Evolutionary conservation across 2,113 vertebrate genomes (phyloP), one percentile per base, ranked within the genome.

Genomic region (Corythaeola cristata): DNA sequence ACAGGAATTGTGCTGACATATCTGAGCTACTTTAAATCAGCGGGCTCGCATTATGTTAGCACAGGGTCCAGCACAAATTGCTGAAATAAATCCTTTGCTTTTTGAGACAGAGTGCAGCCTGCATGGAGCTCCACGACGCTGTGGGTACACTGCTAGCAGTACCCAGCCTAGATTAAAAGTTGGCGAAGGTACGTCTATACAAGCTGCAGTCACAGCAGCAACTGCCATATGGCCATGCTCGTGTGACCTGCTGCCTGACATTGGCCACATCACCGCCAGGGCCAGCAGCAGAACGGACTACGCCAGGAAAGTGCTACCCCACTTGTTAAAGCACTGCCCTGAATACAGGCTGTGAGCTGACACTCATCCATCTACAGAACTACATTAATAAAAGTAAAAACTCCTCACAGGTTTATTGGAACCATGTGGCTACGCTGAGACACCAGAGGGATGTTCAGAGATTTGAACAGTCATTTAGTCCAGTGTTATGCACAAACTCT

Each of bases 201-300:
- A 60, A 77, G 89, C 84, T 92, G 91, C 84, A 87, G 73, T 67
- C 69, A 45, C 68, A 92, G 84, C 83, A 94, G 85, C 58, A 35
- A 82, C 41, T 72, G 69, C 89, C 91, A 85, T 94, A 89, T 85
- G 91, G 87, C 81, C 67, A 2, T 5, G 41, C 83, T 69, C 1
- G 3, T 50, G 90, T 84, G 90, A 93, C 86, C 72, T 73, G 75
- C 90, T 88, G 90, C 79, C 67, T 86, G 86, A 88, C 79, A 26
- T 6, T 12, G 83, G 62, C 41, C 53, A 73, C 58, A 90, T 35
- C 88, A 35, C 79, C 80, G 75, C 89, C 77, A 84, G 83, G 52
- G 37, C 83, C 79, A 66, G 91, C 53, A 90, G 64, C 76, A 74
- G 72, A 62, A 62, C 0, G 0, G 41, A 22, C 60, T 50, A 6